Evolutionary conservation across 2,113 vertebrate genomes (phyloP), one percentile per base, ranked within the genome.

Genomic region (Platysternon megacephalum): DNA sequence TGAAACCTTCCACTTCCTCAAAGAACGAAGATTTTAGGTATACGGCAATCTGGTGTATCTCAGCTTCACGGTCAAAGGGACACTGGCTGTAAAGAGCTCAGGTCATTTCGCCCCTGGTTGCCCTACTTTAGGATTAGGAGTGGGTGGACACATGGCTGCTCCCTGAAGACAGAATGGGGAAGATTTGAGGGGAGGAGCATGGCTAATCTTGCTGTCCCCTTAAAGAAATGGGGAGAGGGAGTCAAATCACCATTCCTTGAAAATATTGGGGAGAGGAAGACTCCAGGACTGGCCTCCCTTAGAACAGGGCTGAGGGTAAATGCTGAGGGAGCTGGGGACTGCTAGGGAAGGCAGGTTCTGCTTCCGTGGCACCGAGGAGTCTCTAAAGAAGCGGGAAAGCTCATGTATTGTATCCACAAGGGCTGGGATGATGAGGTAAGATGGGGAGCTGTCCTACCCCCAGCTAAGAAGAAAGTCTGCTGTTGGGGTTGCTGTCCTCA

Each of bases 121-220:
- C 0, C 1, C 68, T 91, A 79, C 86, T 96, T 49, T 53, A 48
- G 89, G 85, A 93, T 82, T 82, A 87, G 93, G 91, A 93, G 58
- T 32, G 11, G 28, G 58, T 55, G n/a, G 82, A 21, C 19, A 84
- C 96, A 65, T 93, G 87, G 49, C 35, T 53, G 51, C 49, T 81
- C 21, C 35, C 2, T 56, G 82, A 95, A 85, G 89, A 83, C 94
- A 93, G 90, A 91, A 53, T 51, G 79, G 21, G 19, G n/a, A 29
- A 32, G 12, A 61, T 35, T 24, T 42, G 68, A 76, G 88, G 83
- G 82, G 68, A 93, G 78, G 49, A 90, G 83, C 88, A 93, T 74
- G 16, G 35, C 95, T 93, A 95, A 96, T 95, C 79, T 79, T 96
- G 72, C 87, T 95, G 85, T 90, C 79, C 11, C 58, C 88, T 96